phyloP scores from a whole-genome alignment of 64 coral and sea anemone species.

The Stichodactyla helianthus region DNA sequence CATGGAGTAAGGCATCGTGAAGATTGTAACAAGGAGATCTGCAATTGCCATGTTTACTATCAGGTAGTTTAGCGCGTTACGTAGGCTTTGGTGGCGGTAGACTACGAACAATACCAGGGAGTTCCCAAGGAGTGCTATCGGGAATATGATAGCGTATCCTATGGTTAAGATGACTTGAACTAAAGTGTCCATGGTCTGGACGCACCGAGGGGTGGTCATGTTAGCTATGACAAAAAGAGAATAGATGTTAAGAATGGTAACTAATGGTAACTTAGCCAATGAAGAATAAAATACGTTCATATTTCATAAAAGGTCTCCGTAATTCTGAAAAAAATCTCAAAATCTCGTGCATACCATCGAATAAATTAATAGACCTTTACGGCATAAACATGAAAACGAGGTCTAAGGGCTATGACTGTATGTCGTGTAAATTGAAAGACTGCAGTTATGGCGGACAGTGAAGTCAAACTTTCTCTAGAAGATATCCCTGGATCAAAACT shows the following conservation, averaged over 20 bases:
- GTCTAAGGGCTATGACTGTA: too few species aligned
- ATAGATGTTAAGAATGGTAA: background rate
- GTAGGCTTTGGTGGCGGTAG: conserved; percentile 63
- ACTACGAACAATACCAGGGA: conserved; percentile 76
- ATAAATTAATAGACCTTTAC: too few species aligned
- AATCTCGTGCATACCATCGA: too few species aligned
- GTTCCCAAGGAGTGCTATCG: conserved; percentile 75
- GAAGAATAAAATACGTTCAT: too few species aligned
- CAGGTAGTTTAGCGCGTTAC: conserved; percentile 71
- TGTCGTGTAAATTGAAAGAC: too few species aligned
- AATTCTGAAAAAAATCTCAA: too few species aligned
- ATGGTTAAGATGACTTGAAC: conserved; percentile 51
- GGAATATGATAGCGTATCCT: conserved; percentile 83
- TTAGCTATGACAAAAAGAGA: background rate
- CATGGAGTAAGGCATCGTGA: conserved; percentile 77
- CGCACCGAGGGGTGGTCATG: background rate
- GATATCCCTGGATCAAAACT: too few species aligned
- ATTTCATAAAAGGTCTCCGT: too few species aligned
- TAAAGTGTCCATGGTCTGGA: background rate
- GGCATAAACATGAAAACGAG: too few species aligned
- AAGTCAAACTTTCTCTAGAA: too few species aligned
- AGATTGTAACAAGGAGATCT: conserved; percentile 66
- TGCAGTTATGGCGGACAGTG: too few species aligned
- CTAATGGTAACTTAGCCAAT: background rate
- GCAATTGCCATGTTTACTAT: conserved; percentile 91